These are phyloP conservation scores for Sylvilagus bachmani DNA, from an alignment of 2,113 vertebrate species.

Conservation along the genomic window DNA sequence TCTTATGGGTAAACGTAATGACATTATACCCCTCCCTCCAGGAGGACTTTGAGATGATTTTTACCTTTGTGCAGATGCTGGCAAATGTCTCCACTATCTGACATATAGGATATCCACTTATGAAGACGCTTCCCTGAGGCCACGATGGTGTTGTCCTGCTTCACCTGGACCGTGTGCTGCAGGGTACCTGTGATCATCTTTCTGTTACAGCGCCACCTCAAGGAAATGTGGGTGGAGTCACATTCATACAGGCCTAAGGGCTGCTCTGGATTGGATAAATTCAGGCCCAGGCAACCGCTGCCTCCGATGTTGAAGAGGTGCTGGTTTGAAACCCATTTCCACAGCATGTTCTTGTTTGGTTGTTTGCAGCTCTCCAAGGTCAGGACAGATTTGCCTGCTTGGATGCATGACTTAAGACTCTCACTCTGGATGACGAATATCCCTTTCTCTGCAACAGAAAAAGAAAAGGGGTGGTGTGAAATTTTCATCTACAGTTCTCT, in stretches of 20 bases:
- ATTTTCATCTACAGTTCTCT: not conserved
- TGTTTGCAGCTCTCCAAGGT: constrained; percentile 90
- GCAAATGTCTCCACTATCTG: constrained; percentile 91
- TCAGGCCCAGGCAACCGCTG: constrained; percentile 93
- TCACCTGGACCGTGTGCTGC: constrained; percentile 89
- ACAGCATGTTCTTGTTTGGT: constrained; percentile 91
- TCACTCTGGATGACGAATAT: constrained; percentile 94
- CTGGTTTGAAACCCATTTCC: constrained; percentile 96
- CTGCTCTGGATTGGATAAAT: constrained; percentile 87
- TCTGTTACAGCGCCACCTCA: constrained; percentile 93
- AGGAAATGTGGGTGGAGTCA: constrained; percentile 84
- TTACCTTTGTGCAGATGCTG: constrained; percentile 94
- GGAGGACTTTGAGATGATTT: not conserved
- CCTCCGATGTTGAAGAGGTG: constrained; percentile 94
- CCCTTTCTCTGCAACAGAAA: constrained; percentile 89
- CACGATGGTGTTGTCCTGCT: constrained; percentile 86
- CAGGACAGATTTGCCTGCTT: constrained; percentile 85
- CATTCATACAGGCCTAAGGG: constrained; percentile 91
- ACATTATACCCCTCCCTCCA: too few species aligned
- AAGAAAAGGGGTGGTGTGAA: not conserved
- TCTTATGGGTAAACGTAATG: not conserved
- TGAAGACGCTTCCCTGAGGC: constrained; percentile 86
- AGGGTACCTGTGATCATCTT: constrained; percentile 88
- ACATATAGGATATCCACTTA: constrained; percentile 92
- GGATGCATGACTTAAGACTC: constrained; percentile 89